Conservation (phyloP, 2,888 invertebrate genomes). For the Mamestra brassicae region DNA sequence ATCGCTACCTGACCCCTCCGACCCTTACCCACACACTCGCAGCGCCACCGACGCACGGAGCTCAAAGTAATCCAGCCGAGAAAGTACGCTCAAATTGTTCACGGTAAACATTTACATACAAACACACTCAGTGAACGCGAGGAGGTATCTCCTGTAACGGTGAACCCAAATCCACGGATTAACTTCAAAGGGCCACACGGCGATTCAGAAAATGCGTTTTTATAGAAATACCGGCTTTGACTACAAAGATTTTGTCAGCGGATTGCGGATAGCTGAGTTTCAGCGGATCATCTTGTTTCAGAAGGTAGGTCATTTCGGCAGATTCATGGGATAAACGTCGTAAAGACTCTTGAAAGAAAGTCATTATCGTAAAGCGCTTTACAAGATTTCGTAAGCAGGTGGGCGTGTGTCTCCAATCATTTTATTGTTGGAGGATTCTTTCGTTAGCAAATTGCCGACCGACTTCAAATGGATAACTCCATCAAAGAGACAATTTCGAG, state of each 20-base stretch:
- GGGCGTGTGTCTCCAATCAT: conserved; percentile 52
- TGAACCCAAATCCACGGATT: conserved; percentile 85
- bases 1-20: conserved; percentile 66
- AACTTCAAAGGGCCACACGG: conserved; percentile 86
- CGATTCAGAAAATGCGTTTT: conserved; percentile 88
- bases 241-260: conserved; percentile 85
- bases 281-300: conserved; percentile 79
- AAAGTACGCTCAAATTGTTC: conserved; percentile 76
- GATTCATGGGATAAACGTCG: conserved; percentile 68
- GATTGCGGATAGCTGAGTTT: conserved; percentile 79
- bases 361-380: conserved; percentile 72
- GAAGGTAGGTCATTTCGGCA: conserved; percentile 76
- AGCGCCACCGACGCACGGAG: conserved; percentile 53
- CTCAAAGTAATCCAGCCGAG: conserved; percentile 69
- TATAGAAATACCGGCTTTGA: conserved; percentile 87
- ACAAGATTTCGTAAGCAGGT: conserved; percentile 65
- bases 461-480: conserved; percentile 42
- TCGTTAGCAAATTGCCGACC: conserved; percentile 51
- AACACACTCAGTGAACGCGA: conserved; percentile 70
- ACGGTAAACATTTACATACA: conserved; percentile 76
- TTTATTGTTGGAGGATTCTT: conserved; percentile 52
- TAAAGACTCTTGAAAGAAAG: conserved; percentile 66
- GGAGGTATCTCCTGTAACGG: conserved; percentile 72
- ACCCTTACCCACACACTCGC: conserved; percentile 47
- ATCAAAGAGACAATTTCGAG: conserved; percentile 46